Evolutionary conservation across 2,888 invertebrate genomes (phyloP), one percentile per base, ranked within the genome.

Genomic region (Lithophane socia): DNA sequence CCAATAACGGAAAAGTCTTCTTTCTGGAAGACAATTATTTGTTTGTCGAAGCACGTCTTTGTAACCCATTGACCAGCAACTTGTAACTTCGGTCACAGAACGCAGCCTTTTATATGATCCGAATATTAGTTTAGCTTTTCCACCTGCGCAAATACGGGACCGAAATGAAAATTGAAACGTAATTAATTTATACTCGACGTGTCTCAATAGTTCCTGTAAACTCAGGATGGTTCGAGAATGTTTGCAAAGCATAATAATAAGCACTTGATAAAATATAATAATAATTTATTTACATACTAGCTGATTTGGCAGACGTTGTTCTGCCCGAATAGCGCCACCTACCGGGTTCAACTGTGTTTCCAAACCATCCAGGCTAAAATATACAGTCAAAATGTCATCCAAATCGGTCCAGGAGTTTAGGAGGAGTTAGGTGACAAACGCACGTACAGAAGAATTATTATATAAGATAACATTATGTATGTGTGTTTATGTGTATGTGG

Each of bases 41-140:
- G 21, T 54, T 49, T 24, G 13, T 37, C 10, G 44, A 37, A 72
- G 42, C 24, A 80, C 37, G 37, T 37, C 37, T 37, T 3, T 37
- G 37, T 37, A 37, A 3, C 37, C 12, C 21, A 24, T 10, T 47
- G 47, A 42, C 21, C 61, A 80, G 42, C 42, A 29, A 73, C 24
- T 21, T 52, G 74, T 73, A 64, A 63, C 18, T 49, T 54, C 8
- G 2, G 21, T 37, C 16, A 37, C 60, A 61, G 3, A 61, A 47
- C 44, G 37, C 21, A 73, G 73, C 29, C 73, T 80, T 77, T 64
- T 77, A 73, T 77, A 80, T 29, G 63, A 56, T 49, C 18, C 42
- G 18, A 73, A 42, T 73, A 80, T 77, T 77, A 80, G 61, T 54
- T 64, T 29, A 79, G 29, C 8, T 44, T n/a, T 49, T 47, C 13